Percentiles rank a stretch among this genome's conserved stretches.
Conservation (phyloP, 2,113 vertebrate species). For the Cynoglossus semilaevis region DNA sequence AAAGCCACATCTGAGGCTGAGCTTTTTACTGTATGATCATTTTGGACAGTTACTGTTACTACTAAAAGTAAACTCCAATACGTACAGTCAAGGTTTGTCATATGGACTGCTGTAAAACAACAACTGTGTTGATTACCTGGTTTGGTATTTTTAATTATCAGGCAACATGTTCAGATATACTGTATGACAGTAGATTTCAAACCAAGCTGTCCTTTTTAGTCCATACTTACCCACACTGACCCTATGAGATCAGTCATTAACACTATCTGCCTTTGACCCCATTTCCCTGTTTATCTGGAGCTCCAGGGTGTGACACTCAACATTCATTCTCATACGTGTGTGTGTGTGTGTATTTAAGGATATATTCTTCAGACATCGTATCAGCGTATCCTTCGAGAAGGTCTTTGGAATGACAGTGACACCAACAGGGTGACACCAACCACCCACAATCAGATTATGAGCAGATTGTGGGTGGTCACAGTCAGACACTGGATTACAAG, state of each 20-base stretch:
- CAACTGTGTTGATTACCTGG: too few species aligned
- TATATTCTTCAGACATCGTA: background rate
- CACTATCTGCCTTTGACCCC: background rate
- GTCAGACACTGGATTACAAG: conserved; percentile 4
- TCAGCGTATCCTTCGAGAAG: background rate
- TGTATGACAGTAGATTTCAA: too few species aligned
- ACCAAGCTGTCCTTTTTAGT: too few species aligned
- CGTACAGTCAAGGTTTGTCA: too few species aligned
- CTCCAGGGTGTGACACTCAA: background rate
- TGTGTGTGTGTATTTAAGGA: background rate
- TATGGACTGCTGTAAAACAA: too few species aligned
- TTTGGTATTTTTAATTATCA: too few species aligned
- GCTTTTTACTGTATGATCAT: background rate
- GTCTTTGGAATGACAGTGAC: background rate
- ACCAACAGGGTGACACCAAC: background rate
- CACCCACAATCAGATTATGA: background rate
- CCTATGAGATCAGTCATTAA: too few species aligned
- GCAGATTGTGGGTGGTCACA: background rate
- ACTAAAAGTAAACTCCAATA: too few species aligned
- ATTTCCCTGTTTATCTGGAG: background rate
- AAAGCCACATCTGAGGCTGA: background rate
- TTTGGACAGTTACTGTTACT: background rate
- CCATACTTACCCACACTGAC: too few species aligned
- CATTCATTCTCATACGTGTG: background rate
- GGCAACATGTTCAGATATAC: too few species aligned